Conservation (phyloP, 2,888 invertebrate genomes). For the Micropterix aruncella region DNA sequence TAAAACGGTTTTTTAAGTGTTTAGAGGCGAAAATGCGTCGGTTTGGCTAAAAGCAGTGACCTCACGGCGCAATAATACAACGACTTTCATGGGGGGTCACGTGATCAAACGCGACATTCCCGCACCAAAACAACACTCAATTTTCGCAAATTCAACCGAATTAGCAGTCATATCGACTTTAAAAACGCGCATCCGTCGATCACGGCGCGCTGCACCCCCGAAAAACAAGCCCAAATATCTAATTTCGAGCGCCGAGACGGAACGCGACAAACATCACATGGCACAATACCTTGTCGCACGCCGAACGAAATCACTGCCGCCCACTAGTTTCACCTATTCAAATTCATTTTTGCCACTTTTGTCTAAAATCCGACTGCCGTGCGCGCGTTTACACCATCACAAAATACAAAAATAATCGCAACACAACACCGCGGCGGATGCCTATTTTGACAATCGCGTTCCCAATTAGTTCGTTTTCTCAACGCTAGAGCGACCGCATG, state of each 20-base stretch:
- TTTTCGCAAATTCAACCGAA: conserved; percentile 7
- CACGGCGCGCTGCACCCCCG: too few relatives aligned
- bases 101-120: conserved; percentile 10
- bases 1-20: too few relatives aligned
- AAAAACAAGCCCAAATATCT: neutral
- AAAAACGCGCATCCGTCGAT: too few relatives aligned
- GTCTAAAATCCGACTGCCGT: too few relatives aligned
- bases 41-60: too few relatives aligned
- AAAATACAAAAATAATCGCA: too few relatives aligned
- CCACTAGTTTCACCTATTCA: neutral
- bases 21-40: too few relatives aligned
- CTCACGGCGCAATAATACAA: conserved; percentile 6
- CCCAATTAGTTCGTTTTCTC: neutral
- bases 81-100: conserved; percentile 9
- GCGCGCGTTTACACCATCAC: too few relatives aligned
- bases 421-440: neutral
- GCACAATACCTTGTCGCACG: neutral
- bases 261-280: neutral
- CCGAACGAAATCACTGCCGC: neutral
- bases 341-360: neutral
- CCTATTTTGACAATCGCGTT: neutral
- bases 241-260: neutral
- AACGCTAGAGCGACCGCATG: too few relatives aligned
- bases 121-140: conserved; percentile 4
- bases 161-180: too few relatives aligned